Base-by-base conservation (phyloP, 2,797 vertebrate species). In the Anguilla obscura region DNA sequence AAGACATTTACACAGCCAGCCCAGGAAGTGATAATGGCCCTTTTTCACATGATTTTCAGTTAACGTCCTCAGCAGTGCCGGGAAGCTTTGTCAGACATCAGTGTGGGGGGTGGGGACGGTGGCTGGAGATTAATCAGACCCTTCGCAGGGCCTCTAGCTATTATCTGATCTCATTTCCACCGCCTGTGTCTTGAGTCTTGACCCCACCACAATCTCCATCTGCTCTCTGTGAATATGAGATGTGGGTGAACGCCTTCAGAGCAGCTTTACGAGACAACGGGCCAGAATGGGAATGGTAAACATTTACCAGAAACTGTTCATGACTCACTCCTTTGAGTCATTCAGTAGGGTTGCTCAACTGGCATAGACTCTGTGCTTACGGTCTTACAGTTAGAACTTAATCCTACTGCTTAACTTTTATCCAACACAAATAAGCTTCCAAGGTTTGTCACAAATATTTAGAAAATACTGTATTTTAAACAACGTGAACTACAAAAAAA, bases 21-120 rank as follows among this genome's bases (percentile, higher is more conserved):
- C 18, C 52, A 24, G 50, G 40, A 82, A 85, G 52, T 8, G 84
- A 84, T 82, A 60, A 76, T 21, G 24, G 60, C 7, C 3, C 63
- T n/a, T 94, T 94, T 93, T 94, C 95, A 95, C 92, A 91, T 93
- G 93, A 94, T 92, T 95, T 86, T 92, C 88, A 84, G 48, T 90
- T 90, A 85, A 87, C 48, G 91, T 91, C 93, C 89, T 94, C 94
- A 93, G 92, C 89, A 91, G 87, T 94, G 93, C 16, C 30, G 60
- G 88, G 92, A 95, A 93, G 87, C 86, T 2, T 45, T 69, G 58
- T 45, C 1, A 52, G 27, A 86, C 12, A 40, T 52, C 16, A 40
- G 45, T 1, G 36, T 12, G n/a, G 45, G 74, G 74, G 33, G 33
- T 45, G 83, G 76, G n/a, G 48, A 85, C 90, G 84, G 91, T 92